Percentiles rank a stretch among this genome's conserved stretches.
Evolutionary conservation across 2,113 vertebrate genomes (phyloP).

Genomic region (Stegastes partitus): DNA sequence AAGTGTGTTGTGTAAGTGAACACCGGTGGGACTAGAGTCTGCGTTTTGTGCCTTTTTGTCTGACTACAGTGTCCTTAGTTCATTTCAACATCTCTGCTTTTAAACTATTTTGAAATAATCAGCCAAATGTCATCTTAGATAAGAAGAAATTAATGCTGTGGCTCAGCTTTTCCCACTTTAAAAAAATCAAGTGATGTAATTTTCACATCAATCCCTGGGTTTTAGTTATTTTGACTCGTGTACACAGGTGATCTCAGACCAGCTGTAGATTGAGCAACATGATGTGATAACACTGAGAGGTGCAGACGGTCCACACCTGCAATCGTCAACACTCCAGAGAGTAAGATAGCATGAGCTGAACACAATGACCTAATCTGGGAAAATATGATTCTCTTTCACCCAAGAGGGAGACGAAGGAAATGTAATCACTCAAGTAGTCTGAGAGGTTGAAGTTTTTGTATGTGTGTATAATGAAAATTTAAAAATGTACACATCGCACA

Average conservation of each 20-base stretch:
- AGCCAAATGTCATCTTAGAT: neutral
- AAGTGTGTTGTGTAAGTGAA: slow-evolving; percentile 29
- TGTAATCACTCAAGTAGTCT: too few species aligned
- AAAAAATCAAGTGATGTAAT: too few species aligned
- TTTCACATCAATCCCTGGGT: too few species aligned
- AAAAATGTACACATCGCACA: too few species aligned
- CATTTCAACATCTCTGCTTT: too few species aligned
- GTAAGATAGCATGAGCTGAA: neutral
- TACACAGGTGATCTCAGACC: neutral
- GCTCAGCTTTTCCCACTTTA: too few species aligned
- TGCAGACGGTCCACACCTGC: neutral
- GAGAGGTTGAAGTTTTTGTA: too few species aligned
- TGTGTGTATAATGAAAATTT: too few species aligned
- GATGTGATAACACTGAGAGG: neutral
- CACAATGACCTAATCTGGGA: slow-evolving; percentile 13
- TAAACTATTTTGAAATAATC: too few species aligned
- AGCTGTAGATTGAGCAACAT: slow-evolving; percentile 4
- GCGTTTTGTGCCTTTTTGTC: neutral
- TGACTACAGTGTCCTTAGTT: neutral
- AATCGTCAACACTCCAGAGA: neutral
- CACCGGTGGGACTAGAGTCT: neutral
- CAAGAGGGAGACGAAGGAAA: neutral
- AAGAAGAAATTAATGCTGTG: neutral
- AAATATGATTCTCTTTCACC: neutral
- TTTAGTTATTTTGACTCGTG: neutral